phyloP scores from a whole-genome alignment of 2,888 invertebrate genomes.

The Leptarthrus brevirostris region DNA sequence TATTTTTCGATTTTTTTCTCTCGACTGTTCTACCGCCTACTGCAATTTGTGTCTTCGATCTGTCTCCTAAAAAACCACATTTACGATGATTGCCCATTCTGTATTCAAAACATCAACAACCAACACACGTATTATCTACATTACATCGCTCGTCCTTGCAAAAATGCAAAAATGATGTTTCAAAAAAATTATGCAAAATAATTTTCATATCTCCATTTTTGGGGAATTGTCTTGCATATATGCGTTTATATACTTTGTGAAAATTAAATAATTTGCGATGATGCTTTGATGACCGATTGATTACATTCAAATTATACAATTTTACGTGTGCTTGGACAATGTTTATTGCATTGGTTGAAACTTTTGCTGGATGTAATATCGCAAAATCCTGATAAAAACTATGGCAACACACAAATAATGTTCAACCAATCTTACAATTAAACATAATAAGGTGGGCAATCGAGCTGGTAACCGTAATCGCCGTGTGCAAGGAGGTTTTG shows the following conservation, averaged over 20 bases:
- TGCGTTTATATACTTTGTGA: slow-evolving; percentile 28
- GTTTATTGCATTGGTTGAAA: slow-evolving; percentile 33
- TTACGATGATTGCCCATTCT: slow-evolving; percentile 43
- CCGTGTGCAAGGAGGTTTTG: slow-evolving; percentile 64
- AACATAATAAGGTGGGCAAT: slow-evolving; percentile 67
- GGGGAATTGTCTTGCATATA: slow-evolving; percentile 28
- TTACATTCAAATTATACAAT: slow-evolving; percentile 30
- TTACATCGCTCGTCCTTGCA: slow-evolving; percentile 39
- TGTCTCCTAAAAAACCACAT: slow-evolving; percentile 32
- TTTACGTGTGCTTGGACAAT: slow-evolving; percentile 44
- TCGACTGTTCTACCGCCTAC: slow-evolving; percentile 44
- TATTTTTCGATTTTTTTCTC: slow-evolving; percentile 49
- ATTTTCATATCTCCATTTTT: slow-evolving; percentile 40
- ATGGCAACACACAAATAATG: slow-evolving; percentile 39
- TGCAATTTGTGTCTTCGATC: slow-evolving; percentile 43
- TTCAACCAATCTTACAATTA: slow-evolving; percentile 36
- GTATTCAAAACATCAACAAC: slow-evolving; percentile 38
- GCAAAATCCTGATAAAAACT: slow-evolving; percentile 14
- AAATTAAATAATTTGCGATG: slow-evolving; percentile 43
- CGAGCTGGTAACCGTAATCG: slow-evolving; percentile 66
- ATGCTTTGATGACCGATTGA: slow-evolving; percentile 45
- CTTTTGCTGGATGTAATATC: slow-evolving; percentile 27
- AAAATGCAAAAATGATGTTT: slow-evolving; percentile 39
- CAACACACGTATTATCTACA: slow-evolving; percentile 41
- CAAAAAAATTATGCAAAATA: slow-evolving; percentile 34